Conservation (phyloP, 2,113 vertebrate species). For the Cryptotis parvus region DNA sequence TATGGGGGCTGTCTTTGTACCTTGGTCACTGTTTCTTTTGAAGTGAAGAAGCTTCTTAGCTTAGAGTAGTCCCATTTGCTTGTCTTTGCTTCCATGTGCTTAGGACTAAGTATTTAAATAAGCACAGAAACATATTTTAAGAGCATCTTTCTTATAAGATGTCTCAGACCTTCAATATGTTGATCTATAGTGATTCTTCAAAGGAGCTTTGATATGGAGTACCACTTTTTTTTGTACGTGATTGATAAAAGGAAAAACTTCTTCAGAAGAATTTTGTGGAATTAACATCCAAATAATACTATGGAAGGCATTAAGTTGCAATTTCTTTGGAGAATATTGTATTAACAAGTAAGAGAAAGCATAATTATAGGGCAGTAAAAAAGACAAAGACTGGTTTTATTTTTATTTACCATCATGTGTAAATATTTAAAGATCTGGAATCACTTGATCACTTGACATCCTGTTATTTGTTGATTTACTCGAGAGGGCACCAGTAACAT, state of each 20-base stretch:
- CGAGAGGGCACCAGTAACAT: no score
- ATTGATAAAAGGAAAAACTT: not conserved
- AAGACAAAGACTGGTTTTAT: slow-evolving; percentile 4
- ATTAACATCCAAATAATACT: not conserved
- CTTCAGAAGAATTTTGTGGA: not conserved
- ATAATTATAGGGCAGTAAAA: not conserved
- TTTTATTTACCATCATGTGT: not conserved
- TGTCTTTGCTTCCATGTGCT: no score
- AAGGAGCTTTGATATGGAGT: not conserved
- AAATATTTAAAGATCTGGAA: slow-evolving; percentile 9
- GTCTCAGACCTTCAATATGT: not conserved
- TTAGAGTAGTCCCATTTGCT: no score
- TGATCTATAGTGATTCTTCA: not conserved
- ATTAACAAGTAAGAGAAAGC: slow-evolving; percentile 32
- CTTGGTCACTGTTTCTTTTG: no score
- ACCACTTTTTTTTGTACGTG: not conserved
- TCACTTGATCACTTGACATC: no score
- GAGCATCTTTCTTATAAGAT: not conserved
- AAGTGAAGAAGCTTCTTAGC: no score
- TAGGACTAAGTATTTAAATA: no score
- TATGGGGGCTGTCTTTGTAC: no score
- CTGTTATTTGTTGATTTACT: no score
- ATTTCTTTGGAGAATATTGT: not conserved
- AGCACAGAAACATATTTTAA: no score
- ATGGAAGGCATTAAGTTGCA: not conserved